Evolutionary conservation across 2,797 vertebrate species (phyloP), one percentile per base, ranked within the genome.

Genomic region (Sparus aurata): DNA sequence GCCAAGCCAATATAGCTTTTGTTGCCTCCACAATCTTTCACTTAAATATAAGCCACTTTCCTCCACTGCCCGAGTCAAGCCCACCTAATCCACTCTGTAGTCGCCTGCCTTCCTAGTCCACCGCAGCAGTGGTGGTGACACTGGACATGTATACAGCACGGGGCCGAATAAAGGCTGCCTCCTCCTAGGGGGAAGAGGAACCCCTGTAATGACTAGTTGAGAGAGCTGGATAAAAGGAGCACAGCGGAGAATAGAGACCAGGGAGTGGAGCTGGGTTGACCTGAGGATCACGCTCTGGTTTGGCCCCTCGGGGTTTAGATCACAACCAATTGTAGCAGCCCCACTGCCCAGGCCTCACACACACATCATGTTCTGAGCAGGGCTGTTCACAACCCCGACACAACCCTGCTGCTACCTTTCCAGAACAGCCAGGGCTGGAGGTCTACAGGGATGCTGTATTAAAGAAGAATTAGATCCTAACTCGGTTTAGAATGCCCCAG

Each of bases 281-380:
- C 91, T 53, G 9, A 61, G 85, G 92, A 94, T 93, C 92, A 89
- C 1, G 71, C 85, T 88, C 80, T 59, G 82, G 82, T 88, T 68
- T 86, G 61, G 77, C 79, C 93, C 87, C 88, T 76, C 43, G 87
- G 84, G 90, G 81, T 92, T 91, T 90, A 87, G 77, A 94, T 94
- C 94, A 90, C 89, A 94, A 80, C 90, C 93, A 94, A 91, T 92
- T 93, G 90, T 75, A 82, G 88, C 70, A 70, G 83, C 69, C 66
- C 58, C 66, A 49, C 81, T 78, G 79, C 64, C 67, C 67, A 43
- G 78, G 75, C 41, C 77, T 88, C 74, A 71, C 71, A 65, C 65
- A 41, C 85, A 54, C 65, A 73, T 59, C 63, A 52, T 83, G 76
- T 62, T 72, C 43, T 66, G 80, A 83, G 85, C 75, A 79, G 66